Percentiles rank a stretch among this genome's conserved stretches.
These are phyloP conservation scores for Eretmodus cyanostictus DNA, from an alignment of 2,113 vertebrate genomes.

Conservation along the genomic window DNA sequence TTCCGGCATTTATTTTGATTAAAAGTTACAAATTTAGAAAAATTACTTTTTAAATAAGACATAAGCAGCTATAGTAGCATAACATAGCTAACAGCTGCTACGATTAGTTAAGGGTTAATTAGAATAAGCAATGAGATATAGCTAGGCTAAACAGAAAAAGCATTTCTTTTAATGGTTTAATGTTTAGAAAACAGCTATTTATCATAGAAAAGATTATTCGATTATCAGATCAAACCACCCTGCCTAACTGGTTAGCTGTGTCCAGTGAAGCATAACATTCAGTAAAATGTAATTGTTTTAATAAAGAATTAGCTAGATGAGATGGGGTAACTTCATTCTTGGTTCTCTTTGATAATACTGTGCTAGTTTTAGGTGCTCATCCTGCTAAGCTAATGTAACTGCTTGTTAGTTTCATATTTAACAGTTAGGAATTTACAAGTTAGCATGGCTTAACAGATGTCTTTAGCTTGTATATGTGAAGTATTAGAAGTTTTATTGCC, in stretches of 20 bases:
- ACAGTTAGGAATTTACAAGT: neutral
- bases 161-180: neutral
- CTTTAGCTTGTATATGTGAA: neutral
- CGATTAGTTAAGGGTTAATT: fast-evolving
- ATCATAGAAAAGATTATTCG: neutral
- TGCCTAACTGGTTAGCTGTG: neutral
- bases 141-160: neutral
- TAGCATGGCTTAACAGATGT: neutral
- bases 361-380: neutral
- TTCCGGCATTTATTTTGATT: neutral
- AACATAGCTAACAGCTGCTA: neutral
- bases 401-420: neutral
- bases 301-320: neutral
- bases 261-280: neutral
- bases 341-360: neutral
- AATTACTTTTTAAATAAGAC: neutral
- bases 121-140: neutral
- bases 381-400: neutral
- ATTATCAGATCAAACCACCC: neutral
- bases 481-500: neutral
- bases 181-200: neutral
- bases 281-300: neutral
- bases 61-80: neutral
- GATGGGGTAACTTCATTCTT: neutral
- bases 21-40: neutral